Evolutionary conservation across 2,113 vertebrate genomes (phyloP).

Genomic region (Labeo catla): DNA sequence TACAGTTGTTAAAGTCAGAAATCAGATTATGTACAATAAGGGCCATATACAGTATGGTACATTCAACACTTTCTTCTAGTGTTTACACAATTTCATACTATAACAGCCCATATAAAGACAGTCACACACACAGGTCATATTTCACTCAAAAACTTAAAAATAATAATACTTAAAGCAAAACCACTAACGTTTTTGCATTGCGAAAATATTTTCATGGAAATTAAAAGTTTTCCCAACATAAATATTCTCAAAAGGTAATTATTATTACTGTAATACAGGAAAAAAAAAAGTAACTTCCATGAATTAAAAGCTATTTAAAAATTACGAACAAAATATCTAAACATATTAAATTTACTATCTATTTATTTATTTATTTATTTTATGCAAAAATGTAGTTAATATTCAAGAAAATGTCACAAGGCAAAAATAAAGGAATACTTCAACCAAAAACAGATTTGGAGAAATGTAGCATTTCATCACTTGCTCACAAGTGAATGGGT

Average conservation of each 20-base stretch:
- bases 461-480: not conserved
- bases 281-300: not conserved
- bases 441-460: not conserved
- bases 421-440: not conserved
- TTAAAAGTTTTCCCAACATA: too few relatives aligned
- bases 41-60: conserved; percentile 22
- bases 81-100: conserved; percentile 6
- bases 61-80: conserved; percentile 36
- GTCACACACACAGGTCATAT: not conserved
- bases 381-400: not conserved
- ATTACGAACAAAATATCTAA: not conserved
- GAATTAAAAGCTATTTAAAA: not conserved
- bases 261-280: not conserved
- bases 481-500: not conserved
- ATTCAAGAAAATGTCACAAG: not conserved
- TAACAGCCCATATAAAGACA: not conserved
- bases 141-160: not conserved
- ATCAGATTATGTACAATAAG: conserved; percentile 10
- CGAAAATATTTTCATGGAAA: not conserved
- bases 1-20: conserved; percentile 6
- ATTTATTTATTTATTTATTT: not conserved
- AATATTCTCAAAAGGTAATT: not conserved
- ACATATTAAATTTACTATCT: not conserved
- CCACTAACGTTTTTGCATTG: not conserved
- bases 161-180: not conserved